Conservation (phyloP, 2,113 vertebrate species). For the Pleuronectes platessa region DNA sequence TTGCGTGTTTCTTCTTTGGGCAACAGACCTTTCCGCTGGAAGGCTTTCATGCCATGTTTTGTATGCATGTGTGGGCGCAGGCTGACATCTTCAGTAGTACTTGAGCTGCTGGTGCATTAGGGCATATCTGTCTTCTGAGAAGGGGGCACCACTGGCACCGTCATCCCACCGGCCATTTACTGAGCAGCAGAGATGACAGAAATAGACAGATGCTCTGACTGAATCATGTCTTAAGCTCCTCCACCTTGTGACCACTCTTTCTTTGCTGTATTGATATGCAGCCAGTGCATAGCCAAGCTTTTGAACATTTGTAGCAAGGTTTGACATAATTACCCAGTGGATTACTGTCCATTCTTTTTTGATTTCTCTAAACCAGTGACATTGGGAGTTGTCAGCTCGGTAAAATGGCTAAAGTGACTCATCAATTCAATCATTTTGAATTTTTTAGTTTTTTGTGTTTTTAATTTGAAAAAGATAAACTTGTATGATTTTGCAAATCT, state of each 20-base stretch:
- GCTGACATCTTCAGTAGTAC: constrained; percentile 63
- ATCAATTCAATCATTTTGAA: no score
- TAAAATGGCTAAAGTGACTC: not conserved
- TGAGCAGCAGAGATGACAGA: constrained; percentile 48
- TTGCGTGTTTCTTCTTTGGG: constrained; percentile 47
- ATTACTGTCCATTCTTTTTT: not conserved
- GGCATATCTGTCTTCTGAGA: constrained; percentile 56
- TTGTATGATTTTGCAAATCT: not conserved
- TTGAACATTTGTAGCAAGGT: not conserved
- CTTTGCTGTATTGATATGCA: constrained; percentile 18
- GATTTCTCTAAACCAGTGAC: not conserved
- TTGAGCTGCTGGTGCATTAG: constrained; percentile 53
- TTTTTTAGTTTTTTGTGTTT: not conserved
- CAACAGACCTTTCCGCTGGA: constrained; percentile 53
- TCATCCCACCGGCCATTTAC: constrained; percentile 63
- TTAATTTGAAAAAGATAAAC: not conserved
- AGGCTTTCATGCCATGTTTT: constrained; percentile 47
- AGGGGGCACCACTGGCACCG: constrained; percentile 40
- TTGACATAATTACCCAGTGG: not conserved
- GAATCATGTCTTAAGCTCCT: constrained; percentile 33
- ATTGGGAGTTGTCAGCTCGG: not conserved
- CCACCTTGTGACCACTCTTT: constrained; percentile 10
- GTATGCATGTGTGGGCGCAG: constrained; percentile 37
- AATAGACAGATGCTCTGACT: constrained; percentile 35
- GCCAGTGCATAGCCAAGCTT: not conserved